Base-by-base conservation (phyloP, 2,797 vertebrate genomes). In the Momotus momota region DNA sequence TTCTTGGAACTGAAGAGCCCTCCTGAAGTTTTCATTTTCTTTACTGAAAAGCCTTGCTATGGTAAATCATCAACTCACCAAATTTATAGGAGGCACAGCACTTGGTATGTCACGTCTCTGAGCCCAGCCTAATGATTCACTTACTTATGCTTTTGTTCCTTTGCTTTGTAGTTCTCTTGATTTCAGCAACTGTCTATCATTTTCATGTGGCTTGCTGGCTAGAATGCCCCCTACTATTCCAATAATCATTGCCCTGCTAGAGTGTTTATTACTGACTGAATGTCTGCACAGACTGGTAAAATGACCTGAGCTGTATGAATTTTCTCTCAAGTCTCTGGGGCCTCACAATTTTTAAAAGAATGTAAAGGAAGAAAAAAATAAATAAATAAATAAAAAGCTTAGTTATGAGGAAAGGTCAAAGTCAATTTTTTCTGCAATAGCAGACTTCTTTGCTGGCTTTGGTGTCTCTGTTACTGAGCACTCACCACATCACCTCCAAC, bases 21-120 rank as follows among this genome's bases (percentile, higher is more conserved):
- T 95, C 95, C 95, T 94, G 91, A 96, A 95, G 96, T 96, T 96
- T 96, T 97, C 91, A 96, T 97, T 96, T 97, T 96, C 93, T 94
- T 93, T 95, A 88, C 90, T 97, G 94, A 97, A 96, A 95, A 95
- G 91, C 83, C 77, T 55, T 66, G 90, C 94, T 90, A 95, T 95
- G 95, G 89, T 94, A 97, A 96, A 94, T 96, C 94, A 96, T 94
- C 95, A 94, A 90, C 72, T 94, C 87, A 88, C 93, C 87, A 96
- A 93, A 96, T 96, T 94, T 95, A 95, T 88, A 96, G 95, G 80
- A 94, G 87, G 82, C 93, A 95, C 90, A 93, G 93, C 87, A 89
- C 94, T 97, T 71, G 85, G 94, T 84, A 87, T 95, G 96, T 96
- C 95, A 96, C 41, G 11, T 93, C 92, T 78, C 81, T 61, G 77